These are phyloP conservation scores for Plagodis pulveraria DNA, from an alignment of 2,888 invertebrate genomes.

Conservation along the genomic window DNA sequence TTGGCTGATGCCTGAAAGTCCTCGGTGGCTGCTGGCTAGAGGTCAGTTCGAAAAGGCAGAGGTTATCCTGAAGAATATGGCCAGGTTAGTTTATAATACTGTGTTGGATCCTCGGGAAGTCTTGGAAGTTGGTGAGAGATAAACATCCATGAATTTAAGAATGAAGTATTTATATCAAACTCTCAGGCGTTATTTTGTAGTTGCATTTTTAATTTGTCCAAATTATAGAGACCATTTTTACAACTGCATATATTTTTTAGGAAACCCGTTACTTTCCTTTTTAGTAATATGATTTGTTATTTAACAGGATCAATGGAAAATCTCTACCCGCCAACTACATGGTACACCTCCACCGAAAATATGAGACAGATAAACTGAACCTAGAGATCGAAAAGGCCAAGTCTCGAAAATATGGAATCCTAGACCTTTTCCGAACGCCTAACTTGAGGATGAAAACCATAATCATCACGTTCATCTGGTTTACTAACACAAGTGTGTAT, in stretches of 20 bases:
- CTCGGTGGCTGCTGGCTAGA: slow-evolving; percentile 92
- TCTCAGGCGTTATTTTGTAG: too few relatives aligned
- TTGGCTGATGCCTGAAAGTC: slow-evolving; percentile 92
- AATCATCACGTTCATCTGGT: slow-evolving; percentile 94
- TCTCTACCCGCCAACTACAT: slow-evolving; percentile 88
- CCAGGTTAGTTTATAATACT: slow-evolving; percentile 69
- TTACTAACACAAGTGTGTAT: slow-evolving; percentile 94
- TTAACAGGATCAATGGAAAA: slow-evolving; percentile 87
- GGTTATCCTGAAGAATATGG: slow-evolving; percentile 89
- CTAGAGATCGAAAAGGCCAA: slow-evolving; percentile 72
- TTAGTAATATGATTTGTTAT: not conserved
- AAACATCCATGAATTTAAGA: too few relatives aligned
- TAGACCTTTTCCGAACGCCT: slow-evolving; percentile 89
- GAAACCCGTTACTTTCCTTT: too few relatives aligned
- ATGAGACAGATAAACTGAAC: slow-evolving; percentile 77
- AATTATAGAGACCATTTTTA: too few relatives aligned
- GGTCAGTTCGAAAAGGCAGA: slow-evolving; percentile 91
- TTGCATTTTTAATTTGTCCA: too few relatives aligned
- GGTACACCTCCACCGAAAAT: slow-evolving; percentile 85
- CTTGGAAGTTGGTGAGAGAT: too few relatives aligned
- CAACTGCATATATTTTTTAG: too few relatives aligned
- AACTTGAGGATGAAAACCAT: slow-evolving; percentile 92
- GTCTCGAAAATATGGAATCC: slow-evolving; percentile 85
- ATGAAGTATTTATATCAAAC: too few relatives aligned
- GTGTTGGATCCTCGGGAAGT: too few relatives aligned